Evolutionary conservation across 2,888 invertebrate species (phyloP).

Genomic region (Drosophila multiciliata): DNA sequence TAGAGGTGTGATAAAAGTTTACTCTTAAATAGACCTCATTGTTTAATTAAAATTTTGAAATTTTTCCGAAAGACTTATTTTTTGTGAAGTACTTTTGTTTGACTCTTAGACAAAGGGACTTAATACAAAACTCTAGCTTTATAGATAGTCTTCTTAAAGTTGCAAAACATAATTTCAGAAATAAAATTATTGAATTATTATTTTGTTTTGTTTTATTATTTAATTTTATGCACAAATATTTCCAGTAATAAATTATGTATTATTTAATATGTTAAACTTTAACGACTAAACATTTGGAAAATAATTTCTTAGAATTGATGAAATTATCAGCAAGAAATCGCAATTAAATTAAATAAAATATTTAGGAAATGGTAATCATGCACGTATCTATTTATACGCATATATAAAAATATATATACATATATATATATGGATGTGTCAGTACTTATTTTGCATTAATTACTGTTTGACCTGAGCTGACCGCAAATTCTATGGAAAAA

Average conservation of each 20-base stretch:
- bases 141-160: neutral
- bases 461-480: slow-evolving; percentile 41
- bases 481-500: slow-evolving; percentile 28
- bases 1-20: neutral
- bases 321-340: neutral
- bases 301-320: slow-evolving; percentile 4
- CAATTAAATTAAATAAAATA: slow-evolving; percentile 15
- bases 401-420: too few species aligned
- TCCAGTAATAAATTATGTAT: neutral
- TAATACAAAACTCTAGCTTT: neutral
- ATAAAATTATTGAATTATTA: neutral
- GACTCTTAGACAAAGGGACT: neutral
- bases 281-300: neutral
- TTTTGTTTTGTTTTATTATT: neutral
- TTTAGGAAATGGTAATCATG: neutral
- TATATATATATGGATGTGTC: neutral
- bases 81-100: neutral
- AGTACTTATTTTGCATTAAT: slow-evolving; percentile 37
- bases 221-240: neutral
- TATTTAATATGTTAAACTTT: neutral
- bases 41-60: neutral
- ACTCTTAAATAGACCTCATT: neutral
- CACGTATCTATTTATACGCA: neutral
- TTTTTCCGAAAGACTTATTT: neutral
- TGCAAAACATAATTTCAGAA: neutral